Conservation (phyloP, 37 sponge, comb jelly and placozoan genomes). For the Petrosia ficiformis region DNA sequence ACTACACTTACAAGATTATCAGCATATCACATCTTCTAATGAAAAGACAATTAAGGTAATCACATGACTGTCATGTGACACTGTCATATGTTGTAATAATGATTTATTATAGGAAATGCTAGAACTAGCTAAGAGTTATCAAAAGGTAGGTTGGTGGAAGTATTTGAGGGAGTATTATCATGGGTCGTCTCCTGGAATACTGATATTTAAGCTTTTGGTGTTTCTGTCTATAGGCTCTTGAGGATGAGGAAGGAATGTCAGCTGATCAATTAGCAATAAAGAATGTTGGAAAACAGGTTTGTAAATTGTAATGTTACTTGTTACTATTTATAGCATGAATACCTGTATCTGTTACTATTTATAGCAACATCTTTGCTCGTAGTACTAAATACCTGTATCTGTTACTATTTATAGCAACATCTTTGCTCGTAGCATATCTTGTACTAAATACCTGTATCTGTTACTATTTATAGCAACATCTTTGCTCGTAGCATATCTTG, state of each 20-base stretch:
- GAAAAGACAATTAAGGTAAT: slow-evolving; percentile 80
- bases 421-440: too few species aligned
- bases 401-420: too few species aligned
- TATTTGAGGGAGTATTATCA: too few species aligned
- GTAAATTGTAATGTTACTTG: not conserved
- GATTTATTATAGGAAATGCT: slow-evolving; percentile 81
- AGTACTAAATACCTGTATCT: too few species aligned
- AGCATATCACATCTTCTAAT: slow-evolving; percentile 75
- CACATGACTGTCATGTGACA: not conserved
- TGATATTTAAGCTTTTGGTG: not conserved
- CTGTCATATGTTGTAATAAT: not conserved
- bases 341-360: too few species aligned
- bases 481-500: too few species aligned
- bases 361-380: too few species aligned
- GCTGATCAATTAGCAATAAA: slow-evolving; percentile 92
- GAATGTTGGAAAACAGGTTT: slow-evolving; percentile 96
- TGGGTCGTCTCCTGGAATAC: not conserved
- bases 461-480: too few species aligned
- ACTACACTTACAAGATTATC: slow-evolving; percentile 82
- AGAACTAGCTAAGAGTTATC: slow-evolving; percentile 84
- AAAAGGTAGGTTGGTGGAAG: too few species aligned
- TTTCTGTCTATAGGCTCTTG: slow-evolving; percentile 47
- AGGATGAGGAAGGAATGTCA: slow-evolving; percentile 94
- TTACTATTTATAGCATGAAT: not conserved
- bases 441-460: too few species aligned